phyloP scores from a whole-genome alignment of 2,113 vertebrate species.

The Rostratula benghalensis region DNA sequence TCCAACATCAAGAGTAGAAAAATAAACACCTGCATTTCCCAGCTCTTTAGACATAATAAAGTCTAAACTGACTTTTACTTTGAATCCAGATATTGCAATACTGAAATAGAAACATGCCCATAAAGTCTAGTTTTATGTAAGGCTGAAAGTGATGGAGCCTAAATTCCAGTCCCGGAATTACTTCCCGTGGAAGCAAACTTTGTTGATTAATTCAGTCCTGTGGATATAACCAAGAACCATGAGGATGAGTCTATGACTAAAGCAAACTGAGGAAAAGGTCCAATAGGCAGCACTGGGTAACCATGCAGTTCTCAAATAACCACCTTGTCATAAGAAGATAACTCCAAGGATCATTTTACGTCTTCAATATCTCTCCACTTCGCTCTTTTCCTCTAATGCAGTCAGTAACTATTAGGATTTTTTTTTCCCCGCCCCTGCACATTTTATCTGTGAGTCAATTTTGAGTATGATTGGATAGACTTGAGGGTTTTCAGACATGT shows the following conservation, averaged over 20 bases:
- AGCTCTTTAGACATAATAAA: background rate
- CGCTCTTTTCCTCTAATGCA: background rate
- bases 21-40: background rate
- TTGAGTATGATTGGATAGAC: background rate
- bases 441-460: background rate
- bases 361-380: background rate
- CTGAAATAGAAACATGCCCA: background rate
- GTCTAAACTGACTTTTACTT: background rate
- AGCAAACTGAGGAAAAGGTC: background rate
- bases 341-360: background rate
- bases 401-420: background rate
- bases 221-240: background rate
- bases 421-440: background rate
- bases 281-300: background rate
- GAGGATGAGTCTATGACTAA: background rate
- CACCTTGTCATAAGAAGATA: background rate
- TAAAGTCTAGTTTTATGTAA: background rate
- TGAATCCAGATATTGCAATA: background rate
- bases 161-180: background rate
- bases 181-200: background rate
- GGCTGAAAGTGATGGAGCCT: background rate
- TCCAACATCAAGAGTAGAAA: fast-evolving
- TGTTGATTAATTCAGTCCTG: background rate
- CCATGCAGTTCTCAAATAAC: background rate
- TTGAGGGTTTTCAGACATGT: background rate